phyloP scores from a whole-genome alignment of 2,888 invertebrate species.

The Cremastobaeus sp. region DNA sequence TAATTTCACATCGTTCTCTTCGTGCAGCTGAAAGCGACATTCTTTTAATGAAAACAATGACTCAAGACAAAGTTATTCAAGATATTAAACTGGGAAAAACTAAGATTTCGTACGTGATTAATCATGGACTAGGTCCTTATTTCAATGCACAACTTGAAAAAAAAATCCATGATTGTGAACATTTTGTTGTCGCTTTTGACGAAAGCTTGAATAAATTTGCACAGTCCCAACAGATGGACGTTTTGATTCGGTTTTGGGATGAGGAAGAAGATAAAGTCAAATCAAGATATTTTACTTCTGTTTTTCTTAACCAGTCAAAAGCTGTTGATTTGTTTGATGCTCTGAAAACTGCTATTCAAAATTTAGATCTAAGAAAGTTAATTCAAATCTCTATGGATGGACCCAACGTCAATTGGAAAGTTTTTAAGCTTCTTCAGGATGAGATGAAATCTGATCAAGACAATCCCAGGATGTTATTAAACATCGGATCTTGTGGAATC shows the following conservation, averaged over 20 bases:
- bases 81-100: background rate
- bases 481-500: constrained; percentile 9
- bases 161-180: background rate
- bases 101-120: background rate
- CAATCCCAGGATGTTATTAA: constrained; percentile 6
- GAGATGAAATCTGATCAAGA: constrained; percentile 29
- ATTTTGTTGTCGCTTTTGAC: constrained; percentile 54
- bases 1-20: constrained; percentile 8
- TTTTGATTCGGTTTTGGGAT: constrained; percentile 64
- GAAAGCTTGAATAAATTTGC: constrained; percentile 61
- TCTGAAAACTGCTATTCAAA: constrained; percentile 17
- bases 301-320: constrained; percentile 50
- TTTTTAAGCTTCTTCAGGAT: constrained; percentile 19
- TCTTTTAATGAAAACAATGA: constrained; percentile 8
- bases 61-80: constrained; percentile 1
- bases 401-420: constrained; percentile 57
- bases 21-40: background rate
- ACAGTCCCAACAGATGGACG: constrained; percentile 64
- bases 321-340: constrained; percentile 61
- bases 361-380: constrained; percentile 33
- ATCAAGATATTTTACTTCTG: constrained; percentile 63
- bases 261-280: constrained; percentile 37
- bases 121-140: constrained; percentile 48
- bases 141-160: constrained; percentile 40
- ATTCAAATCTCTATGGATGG: constrained; percentile 62